A percentile compares a stretch with the other conserved stretches of the same genome.
phyloP scores from a whole-genome alignment of 2,113 vertebrate genomes.

The Labrus mixtus region DNA sequence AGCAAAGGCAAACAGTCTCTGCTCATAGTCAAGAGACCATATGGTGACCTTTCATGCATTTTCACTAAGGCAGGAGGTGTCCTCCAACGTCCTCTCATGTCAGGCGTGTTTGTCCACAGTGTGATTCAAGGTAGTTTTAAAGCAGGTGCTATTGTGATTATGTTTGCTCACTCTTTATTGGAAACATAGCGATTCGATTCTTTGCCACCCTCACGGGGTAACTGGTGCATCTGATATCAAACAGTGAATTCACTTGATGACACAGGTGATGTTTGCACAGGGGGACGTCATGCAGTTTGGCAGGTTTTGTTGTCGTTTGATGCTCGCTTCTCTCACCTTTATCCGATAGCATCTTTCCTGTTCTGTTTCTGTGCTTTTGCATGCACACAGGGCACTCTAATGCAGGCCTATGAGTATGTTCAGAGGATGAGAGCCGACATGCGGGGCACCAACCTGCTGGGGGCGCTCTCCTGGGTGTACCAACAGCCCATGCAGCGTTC shows the following conservation, averaged over 20 bases:
- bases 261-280: conserved; percentile 53
- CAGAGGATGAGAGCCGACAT: conserved; percentile 80
- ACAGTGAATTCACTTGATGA: conserved; percentile 45
- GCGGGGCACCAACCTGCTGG: conserved; percentile 85
- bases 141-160: conserved; percentile 62
- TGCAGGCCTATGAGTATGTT: conserved; percentile 84
- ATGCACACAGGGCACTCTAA: conserved; percentile 84
- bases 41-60: conserved; percentile 82
- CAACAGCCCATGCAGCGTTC: conserved; percentile 88
- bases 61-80: conserved; percentile 61
- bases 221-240: conserved; percentile 60
- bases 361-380: background rate
- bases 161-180: conserved; percentile 69
- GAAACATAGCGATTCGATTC: conserved; percentile 51
- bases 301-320: conserved; percentile 27
- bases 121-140: conserved; percentile 54
- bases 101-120: conserved; percentile 63
- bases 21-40: conserved; percentile 73
- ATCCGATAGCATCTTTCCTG: conserved; percentile 34
- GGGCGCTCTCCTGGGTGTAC: conserved; percentile 89
- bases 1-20: conserved; percentile 75
- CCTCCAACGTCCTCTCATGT: conserved; percentile 35
- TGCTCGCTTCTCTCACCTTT: conserved; percentile 14
- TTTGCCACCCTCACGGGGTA: conserved; percentile 24
- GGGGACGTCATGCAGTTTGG: background rate